These are phyloP conservation scores for Mustela nigripes DNA, from an alignment of 2,113 vertebrate genomes.

Conservation along the genomic window DNA sequence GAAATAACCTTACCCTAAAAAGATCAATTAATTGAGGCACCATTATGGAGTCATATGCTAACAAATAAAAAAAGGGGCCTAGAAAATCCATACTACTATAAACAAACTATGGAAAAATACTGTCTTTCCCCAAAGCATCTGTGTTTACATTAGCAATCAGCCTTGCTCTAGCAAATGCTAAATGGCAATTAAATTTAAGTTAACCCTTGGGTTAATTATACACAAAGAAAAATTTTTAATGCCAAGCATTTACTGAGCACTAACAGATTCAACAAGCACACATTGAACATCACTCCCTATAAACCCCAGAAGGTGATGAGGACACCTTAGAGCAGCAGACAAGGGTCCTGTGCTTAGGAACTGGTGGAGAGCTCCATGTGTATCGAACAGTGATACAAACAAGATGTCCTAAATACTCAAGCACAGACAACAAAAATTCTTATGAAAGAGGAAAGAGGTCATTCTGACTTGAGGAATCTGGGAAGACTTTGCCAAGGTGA, in stretches of 20 bases:
- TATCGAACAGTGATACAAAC: not conserved
- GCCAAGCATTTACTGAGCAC: not conserved
- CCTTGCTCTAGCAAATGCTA: conserved; percentile 31
- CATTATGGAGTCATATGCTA: not conserved
- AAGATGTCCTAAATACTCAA: not conserved
- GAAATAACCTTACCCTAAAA: conserved; percentile 12
- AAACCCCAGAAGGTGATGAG: not conserved
- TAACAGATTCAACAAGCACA: not conserved
- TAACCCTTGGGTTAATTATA: conserved; percentile 31
- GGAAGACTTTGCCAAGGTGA: not conserved
- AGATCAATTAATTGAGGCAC: not conserved
- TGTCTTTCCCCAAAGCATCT: not conserved
- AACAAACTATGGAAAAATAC: not conserved
- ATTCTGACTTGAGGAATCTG: not conserved
- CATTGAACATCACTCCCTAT: not conserved
- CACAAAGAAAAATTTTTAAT: not conserved
- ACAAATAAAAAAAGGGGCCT: conserved; percentile 44
- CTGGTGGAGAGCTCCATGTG: not conserved
- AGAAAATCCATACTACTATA: conserved; percentile 46
- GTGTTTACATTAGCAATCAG: not conserved
- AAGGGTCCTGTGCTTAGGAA: not conserved
- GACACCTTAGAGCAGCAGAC: not conserved
- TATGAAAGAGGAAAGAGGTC: not conserved
- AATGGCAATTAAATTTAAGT: conserved; percentile 62
- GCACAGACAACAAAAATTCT: not conserved